These are phyloP conservation scores for Drosophila melanica DNA, from an alignment of 1,140 invertebrate species.

Conservation along the genomic window DNA sequence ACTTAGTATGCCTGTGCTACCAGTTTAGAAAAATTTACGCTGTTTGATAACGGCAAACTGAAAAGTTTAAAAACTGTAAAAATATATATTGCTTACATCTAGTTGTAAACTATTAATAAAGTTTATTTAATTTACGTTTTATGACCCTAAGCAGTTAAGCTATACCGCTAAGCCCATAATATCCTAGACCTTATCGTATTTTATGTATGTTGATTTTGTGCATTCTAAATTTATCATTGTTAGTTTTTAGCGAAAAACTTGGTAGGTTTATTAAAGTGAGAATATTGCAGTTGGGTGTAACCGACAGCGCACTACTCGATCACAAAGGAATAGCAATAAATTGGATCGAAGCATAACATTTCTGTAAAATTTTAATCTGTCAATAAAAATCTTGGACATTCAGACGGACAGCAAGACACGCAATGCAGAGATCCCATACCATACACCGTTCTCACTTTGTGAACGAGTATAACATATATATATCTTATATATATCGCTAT, in stretches of 20 bases:
- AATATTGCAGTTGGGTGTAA: too few relatives aligned
- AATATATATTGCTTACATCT: conserved; percentile 10
- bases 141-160: conserved; percentile 22
- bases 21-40: conserved; percentile 51
- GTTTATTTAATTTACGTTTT: conserved; percentile 3
- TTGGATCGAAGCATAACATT: too few relatives aligned
- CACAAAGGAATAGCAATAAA: too few relatives aligned
- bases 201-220: conserved; percentile 9
- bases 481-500: too few relatives aligned
- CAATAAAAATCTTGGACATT: too few relatives aligned
- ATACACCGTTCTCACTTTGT: neutral
- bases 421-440: too few relatives aligned
- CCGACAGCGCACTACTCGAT: too few relatives aligned
- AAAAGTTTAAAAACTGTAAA: conserved; percentile 24
- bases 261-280: conserved; percentile 2
- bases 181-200: neutral
- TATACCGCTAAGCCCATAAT: conserved; percentile 1
- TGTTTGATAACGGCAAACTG: conserved; percentile 39
- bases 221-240: conserved; percentile 47
- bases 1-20: conserved; percentile 36
- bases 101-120: neutral
- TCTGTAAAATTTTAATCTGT: too few relatives aligned
- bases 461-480: neutral
- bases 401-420: too few relatives aligned
- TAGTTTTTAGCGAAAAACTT: conserved; percentile 5